A percentile compares a stretch with the other conserved stretches of the same genome.
phyloP scores from a whole-genome alignment of 2,113 vertebrate genomes.

The Chaetodon auriga region DNA sequence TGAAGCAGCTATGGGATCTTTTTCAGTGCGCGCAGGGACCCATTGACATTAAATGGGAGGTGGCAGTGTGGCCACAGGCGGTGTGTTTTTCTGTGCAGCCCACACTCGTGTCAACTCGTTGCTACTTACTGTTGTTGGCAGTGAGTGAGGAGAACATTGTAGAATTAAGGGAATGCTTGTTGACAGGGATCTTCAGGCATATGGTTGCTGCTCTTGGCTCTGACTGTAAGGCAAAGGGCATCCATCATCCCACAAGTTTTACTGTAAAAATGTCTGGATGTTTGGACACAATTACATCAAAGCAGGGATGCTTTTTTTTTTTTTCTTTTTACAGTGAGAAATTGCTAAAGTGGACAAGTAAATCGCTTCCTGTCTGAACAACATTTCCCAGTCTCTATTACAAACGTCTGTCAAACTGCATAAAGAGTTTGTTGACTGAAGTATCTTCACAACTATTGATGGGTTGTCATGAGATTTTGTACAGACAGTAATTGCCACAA shows the following conservation, averaged over 20 bases:
- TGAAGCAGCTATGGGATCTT: constrained; percentile 56
- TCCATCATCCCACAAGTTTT: constrained; percentile 29
- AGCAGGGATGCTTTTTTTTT: background rate
- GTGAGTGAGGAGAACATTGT: constrained; percentile 7
- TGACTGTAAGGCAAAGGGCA: constrained; percentile 2
- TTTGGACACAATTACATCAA: constrained; percentile 33
- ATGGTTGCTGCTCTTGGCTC: constrained; percentile 13
- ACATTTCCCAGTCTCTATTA: background rate
- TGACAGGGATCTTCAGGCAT: constrained; percentile 33
- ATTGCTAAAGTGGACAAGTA: constrained; percentile 35
- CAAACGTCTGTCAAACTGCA: constrained; percentile 15
- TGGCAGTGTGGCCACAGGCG: constrained; percentile 25
- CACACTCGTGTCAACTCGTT: constrained; percentile 4
- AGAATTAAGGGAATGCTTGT: constrained; percentile 7
- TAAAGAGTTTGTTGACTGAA: constrained; percentile 4
- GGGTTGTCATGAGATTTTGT: background rate
- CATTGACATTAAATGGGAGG: constrained; percentile 47
- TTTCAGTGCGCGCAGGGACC: constrained; percentile 12
- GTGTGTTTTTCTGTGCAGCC: constrained; percentile 6
- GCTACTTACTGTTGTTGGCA: constrained; percentile 16
- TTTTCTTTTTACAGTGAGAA: background rate
- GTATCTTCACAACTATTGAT: background rate
- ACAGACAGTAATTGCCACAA: background rate
- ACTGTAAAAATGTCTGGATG: constrained; percentile 25
- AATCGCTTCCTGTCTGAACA: constrained; percentile 25